Base-by-base conservation (phyloP, 2,113 vertebrate species). In the Melanerpes aurifrons region DNA sequence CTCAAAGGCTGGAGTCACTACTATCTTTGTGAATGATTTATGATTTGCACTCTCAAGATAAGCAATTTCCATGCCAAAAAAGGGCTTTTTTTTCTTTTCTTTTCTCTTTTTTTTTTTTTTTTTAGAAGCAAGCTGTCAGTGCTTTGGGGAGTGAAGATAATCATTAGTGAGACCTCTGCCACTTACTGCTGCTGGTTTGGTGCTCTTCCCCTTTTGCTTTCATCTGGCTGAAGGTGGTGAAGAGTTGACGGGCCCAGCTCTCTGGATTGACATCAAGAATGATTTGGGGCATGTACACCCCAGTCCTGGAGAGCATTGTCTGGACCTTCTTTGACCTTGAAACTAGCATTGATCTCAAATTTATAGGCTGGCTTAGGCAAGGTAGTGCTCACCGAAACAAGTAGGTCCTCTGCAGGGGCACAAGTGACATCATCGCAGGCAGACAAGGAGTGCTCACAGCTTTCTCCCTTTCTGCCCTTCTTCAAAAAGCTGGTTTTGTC, bases 21-120 rank as follows among this genome's bases (percentile, higher is more conserved):
- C 78, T 95, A 96, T 96, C 92, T 96, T 82, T 80, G 91, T 91
- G 95, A 82, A 93, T 97, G 97, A 98, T 97, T 98, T 97, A 97
- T 96, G 96, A 96, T 97, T 97, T 97, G 91, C 90, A 94, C 95
- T 93, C 91, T 73, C 95, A 93, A 94, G 94, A 96, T 97, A 91
- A 97, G 95, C 80, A 75, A 94, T 95, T 96, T 95, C 94, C 89
- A 96, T 96, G 96, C 93, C 88, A 96, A 96, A 96, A 96, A 87
- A 78, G 19, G n/a, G 43, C 20, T 1, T 2, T 6, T 25, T 62
- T 58, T n/a, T 40, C 56, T 53, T 59, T 26, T 43, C 43, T 43
- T 43, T 5, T 10, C 21, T 62, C 37, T 47, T 9, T 24, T 40
- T 67, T 54, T 54, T 48, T 40, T 76, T 61, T 72, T 9, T 8